These are phyloP conservation scores for Acleris sparsana DNA, from an alignment of 2,888 invertebrate genomes.

Conservation along the genomic window DNA sequence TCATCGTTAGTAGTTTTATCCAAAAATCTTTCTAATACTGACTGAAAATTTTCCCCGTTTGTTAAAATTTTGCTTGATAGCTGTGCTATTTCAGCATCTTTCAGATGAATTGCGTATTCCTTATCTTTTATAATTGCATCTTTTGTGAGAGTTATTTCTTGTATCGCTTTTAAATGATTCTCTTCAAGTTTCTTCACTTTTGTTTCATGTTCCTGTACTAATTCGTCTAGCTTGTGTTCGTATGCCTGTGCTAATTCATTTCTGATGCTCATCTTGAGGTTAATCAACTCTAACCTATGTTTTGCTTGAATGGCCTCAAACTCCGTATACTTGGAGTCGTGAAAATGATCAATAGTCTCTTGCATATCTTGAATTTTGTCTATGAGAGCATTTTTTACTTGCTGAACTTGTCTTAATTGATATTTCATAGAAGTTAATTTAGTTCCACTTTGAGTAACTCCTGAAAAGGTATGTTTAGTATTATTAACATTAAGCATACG, in stretches of 20 bases:
- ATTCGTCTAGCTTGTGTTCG: constrained; percentile 60
- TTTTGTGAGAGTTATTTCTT: constrained; percentile 46
- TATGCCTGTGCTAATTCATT: constrained; percentile 55
- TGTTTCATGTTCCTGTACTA: constrained; percentile 55
- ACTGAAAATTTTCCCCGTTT: constrained; percentile 56
- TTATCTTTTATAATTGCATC: constrained; percentile 53
- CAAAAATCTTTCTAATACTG: constrained; percentile 54
- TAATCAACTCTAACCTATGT: constrained; percentile 62
- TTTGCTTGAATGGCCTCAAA: constrained; percentile 62
- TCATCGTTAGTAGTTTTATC: constrained; percentile 55
- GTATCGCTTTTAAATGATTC: constrained; percentile 46
- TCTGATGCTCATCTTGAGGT: constrained; percentile 51
- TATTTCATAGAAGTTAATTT: constrained; percentile 57
- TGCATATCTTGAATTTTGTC: constrained; percentile 57
- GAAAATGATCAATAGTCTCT: constrained; percentile 56
- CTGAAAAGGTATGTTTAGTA: constrained; percentile 50
- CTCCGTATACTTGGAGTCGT: constrained; percentile 61
- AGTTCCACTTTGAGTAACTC: constrained; percentile 49
- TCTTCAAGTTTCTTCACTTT: constrained; percentile 52
- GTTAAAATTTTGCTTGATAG: constrained; percentile 58
- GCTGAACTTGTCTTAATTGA: constrained; percentile 61
- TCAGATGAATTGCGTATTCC: constrained; percentile 42
- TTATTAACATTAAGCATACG: constrained; percentile 51
- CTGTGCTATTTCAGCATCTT: constrained; percentile 52
- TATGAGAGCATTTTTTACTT: constrained; percentile 56